Base-by-base conservation (phyloP, 2,113 vertebrate species). In the Pomatostomus ruficeps region DNA sequence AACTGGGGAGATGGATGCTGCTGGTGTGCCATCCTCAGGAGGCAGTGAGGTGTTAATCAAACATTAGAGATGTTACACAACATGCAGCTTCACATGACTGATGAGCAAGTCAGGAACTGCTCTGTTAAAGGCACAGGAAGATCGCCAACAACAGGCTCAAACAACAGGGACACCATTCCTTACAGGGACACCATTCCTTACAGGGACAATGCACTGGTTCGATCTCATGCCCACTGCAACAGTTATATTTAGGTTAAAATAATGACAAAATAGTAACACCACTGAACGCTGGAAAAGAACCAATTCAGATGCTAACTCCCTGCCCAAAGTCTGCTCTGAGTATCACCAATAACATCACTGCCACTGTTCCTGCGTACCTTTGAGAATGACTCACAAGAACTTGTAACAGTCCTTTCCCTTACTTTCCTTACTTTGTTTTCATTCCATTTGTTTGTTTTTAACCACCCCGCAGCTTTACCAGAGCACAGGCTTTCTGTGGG, bases 141-240 rank as follows among this genome's bases (percentile, higher is more conserved):
- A 87, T 61, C 61, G 61, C 48, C 48, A 81, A 2, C 8, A 74
- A 7, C 29, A 83, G 75, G 35, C 20, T 70, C 16, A 31, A 17
- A 13, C 31, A 20, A 5, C 8, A 20, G 40, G 40, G 40, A 42
- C 14, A 42, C 40, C 14, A 42, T 11, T 42, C 21, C 77, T 31
- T 16, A 36, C 36, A 65, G n/a, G n/a, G n/a, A n/a, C n/a, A n/a
- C 40, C 14, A 42, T 11, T 42, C 21, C 77, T 31, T 16, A 36
- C 18, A n/a, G 0, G 6, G 33, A 49, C 33, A n/a, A 17, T 0
- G 0, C 15, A 19, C 48, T 26, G 28, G 9, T 11, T 76, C 48
- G 48, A 13, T 9, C 54, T 75, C 57, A 58, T 17, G 36, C 18
- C 45, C 55, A 35, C 42, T 58, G 45, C 62, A 40, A 35, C 8